Base-by-base conservation (phyloP, 2,888 invertebrate species). In the Acleris sparsana region DNA sequence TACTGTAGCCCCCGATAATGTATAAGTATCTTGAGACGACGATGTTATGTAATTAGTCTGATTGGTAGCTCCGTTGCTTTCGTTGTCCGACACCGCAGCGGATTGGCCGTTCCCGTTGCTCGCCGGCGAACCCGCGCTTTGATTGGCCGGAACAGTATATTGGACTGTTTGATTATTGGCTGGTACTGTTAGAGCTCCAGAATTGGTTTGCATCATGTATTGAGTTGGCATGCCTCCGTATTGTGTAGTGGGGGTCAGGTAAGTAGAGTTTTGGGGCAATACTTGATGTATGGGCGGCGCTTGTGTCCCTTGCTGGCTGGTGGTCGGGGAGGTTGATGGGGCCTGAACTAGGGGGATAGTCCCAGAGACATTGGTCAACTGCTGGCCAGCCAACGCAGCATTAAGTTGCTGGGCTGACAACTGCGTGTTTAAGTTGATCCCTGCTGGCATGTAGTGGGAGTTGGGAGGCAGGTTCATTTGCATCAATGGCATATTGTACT, bases 331-430 rank as follows among this genome's bases (percentile, higher is more conserved):
- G 0, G 88, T 77, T 0, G 88, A 75, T 0, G 85, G 84, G 0
- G 88, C 86, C 75, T 92, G 92, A 1, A 92, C 89, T 52, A 92
- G 87, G 0, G 92, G 92, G 43, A 92, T 90, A 0, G 85, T 79
- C 2, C 89, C 89, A 0, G 84, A 79, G 2, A 83, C 80, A 66
- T 86, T 88, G 0, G 77, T 70, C 13, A 92, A 67, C 59, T 91
- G 90, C 59, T 90, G 91, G 0, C 87, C 83, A 1, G 88, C 87
- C 17, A 92, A 72, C 43, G 92, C 91, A 49, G 91, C 90, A 69
- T 91, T 92, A 2, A 92, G 69, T 67, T 92, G 92, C 69, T 92
- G 92, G 1, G 91, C 87, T 2, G 92, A 87, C n/a, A 92, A 75
- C 71, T 86, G 90, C 59, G 89, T 84, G 68, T 91, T 91, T 1